Evolutionary conservation across 1,140 invertebrate species (phyloP), one percentile per base, ranked within the genome.

Genomic region (Euschistus heros): DNA sequence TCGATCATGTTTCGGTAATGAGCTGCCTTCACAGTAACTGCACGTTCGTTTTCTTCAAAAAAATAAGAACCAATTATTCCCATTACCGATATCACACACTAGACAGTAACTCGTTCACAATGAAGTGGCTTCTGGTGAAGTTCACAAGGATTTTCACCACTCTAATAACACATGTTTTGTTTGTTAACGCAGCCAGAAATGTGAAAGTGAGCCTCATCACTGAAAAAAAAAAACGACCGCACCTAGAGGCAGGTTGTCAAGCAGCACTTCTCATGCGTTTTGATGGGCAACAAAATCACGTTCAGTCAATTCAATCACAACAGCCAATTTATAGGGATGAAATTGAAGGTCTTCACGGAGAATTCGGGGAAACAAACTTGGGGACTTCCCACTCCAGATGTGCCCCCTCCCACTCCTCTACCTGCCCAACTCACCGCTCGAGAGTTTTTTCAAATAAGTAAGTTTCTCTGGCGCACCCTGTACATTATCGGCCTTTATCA

Each of bases 181-280:
- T n/a, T n/a, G n/a, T n/a, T n/a, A n/a, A n/a, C 42, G 42, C 8
- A 44, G 42, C 42, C 42, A 44, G 42, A 44, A 44, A 44, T 44
- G n/a, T n/a, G n/a, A n/a, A n/a, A n/a, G n/a, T 44, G 42, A 44
- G 42, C 42, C 42, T 44, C 17, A 17, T 44, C 62, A 60, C 20
- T 65, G 42, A 57, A 68, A 68, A 62, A 66, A 68, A 57, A n/a
- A n/a, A n/a, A n/a, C 33, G 27, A 7, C 2, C 17, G 47, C 20
- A 3, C 17, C 14, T 7, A 15, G 22, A n/a, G n/a, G n/a, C n/a
- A n/a, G n/a, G n/a, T n/a, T n/a, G n/a, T n/a, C n/a, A n/a, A n/a
- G n/a, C n/a, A 47, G 26, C 18, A 30, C 30, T 27, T 37, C 52
- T 30, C 17, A 15, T 54, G 20, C 27, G 7, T 60, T 20, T 24